A percentile compares a stretch with the other conserved stretches of the same genome.
These are phyloP conservation scores for Strix aluco DNA, from an alignment of 2,113 vertebrate genomes.

Conservation along the genomic window DNA sequence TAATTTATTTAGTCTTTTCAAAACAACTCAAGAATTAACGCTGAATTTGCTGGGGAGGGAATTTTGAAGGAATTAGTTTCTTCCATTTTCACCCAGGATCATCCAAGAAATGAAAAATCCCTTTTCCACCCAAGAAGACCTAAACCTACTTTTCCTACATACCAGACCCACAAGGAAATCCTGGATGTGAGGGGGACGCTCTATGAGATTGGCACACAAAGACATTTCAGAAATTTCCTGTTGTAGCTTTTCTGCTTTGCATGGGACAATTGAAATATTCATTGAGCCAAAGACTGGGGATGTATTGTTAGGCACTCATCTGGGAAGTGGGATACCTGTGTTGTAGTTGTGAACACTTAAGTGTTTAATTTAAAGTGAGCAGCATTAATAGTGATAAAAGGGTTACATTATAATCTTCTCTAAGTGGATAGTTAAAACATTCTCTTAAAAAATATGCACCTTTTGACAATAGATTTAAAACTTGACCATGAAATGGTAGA, in stretches of 20 bases:
- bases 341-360: rapidly evolving
- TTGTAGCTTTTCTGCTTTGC: background rate
- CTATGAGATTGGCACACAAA: background rate
- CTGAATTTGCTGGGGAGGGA: background rate
- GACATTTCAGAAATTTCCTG: background rate
- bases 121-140: background rate
- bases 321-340: background rate
- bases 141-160: background rate
- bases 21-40: background rate
- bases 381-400: background rate
- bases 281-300: background rate
- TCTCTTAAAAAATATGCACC: background rate
- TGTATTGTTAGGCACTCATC: background rate
- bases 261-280: background rate
- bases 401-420: background rate
- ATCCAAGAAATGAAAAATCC: background rate
- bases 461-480: background rate
- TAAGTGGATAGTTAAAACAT: background rate
- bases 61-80: background rate
- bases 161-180: background rate
- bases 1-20: background rate
- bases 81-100: background rate
- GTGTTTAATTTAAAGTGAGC: background rate
- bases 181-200: background rate
- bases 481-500: too few relatives aligned